Conservation (phyloP, 2,888 invertebrate genomes). For the Gryllus longicercus region DNA sequence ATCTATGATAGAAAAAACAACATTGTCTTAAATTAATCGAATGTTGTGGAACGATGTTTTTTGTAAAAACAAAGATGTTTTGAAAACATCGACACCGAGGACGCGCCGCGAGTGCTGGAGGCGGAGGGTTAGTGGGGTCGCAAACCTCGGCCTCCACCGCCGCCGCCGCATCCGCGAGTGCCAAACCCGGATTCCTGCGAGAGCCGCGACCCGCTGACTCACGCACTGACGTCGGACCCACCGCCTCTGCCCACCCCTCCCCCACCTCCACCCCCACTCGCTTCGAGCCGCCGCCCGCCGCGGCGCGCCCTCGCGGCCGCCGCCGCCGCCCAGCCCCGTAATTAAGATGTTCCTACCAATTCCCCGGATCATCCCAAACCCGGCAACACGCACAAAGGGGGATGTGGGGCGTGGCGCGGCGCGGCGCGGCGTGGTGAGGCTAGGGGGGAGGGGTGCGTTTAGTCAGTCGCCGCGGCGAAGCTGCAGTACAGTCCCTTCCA, state of each 20-base stretch:
- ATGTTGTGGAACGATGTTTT: no score
- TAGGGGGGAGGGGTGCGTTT: no score
- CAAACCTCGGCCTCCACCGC: neutral
- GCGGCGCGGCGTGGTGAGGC: no score
- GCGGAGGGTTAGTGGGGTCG: neutral
- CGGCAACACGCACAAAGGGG: neutral
- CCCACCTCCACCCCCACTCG: neutral
- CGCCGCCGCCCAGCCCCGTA: neutral
- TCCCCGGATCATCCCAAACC: slow-evolving; percentile 5
- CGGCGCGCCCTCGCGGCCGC: neutral
- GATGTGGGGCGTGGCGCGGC: neutral
- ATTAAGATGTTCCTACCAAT: slow-evolving; percentile 17
- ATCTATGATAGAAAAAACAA: no score
- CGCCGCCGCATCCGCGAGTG: neutral
- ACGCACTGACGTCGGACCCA: neutral
- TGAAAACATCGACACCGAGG: no score
- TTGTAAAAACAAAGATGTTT: no score
- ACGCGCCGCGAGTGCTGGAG: no score
- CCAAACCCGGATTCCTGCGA: neutral
- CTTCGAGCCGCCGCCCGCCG: neutral
- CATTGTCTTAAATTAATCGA: no score
- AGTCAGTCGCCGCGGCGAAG: no score
- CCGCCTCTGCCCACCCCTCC: neutral
- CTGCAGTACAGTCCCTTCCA: neutral
- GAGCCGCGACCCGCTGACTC: slow-evolving; percentile 5